Percentiles rank a stretch among this genome's conserved stretches.
These are phyloP conservation scores for Automeris io DNA, from an alignment of 2,888 invertebrate species.

Conservation along the genomic window DNA sequence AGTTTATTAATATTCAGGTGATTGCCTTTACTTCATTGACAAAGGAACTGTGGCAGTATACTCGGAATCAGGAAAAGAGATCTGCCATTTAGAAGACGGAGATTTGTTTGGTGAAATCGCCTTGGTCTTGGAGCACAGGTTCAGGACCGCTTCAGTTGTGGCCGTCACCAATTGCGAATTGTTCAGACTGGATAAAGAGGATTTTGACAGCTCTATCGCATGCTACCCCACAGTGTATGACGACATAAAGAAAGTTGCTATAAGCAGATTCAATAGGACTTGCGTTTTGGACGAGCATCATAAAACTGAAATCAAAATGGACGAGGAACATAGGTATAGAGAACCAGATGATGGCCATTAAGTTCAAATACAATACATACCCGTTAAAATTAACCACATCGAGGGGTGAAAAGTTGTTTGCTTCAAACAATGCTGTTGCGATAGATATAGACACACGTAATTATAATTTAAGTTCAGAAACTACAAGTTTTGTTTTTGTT, in stretches of 20 bases:
- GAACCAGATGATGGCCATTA: neutral
- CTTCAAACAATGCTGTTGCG: too few relatives aligned
- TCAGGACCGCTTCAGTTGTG: constrained; percentile 38
- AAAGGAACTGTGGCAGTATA: constrained; percentile 78
- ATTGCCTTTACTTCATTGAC: constrained; percentile 79
- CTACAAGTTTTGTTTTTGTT: too few relatives aligned
- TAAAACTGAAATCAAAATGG: constrained; percentile 28
- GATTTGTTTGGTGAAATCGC: constrained; percentile 53
- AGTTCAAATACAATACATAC: constrained; percentile 17
- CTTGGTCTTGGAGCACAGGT: constrained; percentile 30
- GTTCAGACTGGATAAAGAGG: constrained; percentile 37
- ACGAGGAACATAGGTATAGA: constrained; percentile 7
- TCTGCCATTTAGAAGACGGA: constrained; percentile 76
- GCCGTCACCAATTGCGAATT: constrained; percentile 55
- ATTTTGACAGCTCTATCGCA: constrained; percentile 43
- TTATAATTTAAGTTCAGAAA: too few relatives aligned
- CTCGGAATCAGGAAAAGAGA: constrained; percentile 77
- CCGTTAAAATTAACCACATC: too few relatives aligned
- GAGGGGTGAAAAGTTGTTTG: too few relatives aligned
- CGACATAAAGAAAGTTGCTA: constrained; percentile 38
- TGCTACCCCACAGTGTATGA: constrained; percentile 49
- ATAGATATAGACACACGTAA: too few relatives aligned
- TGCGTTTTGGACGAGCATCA: constrained; percentile 43
- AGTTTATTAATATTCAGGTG: constrained; percentile 51
- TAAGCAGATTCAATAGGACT: constrained; percentile 29